Conservation (phyloP, 2,113 vertebrate genomes). For the Pleuronectes platessa region DNA sequence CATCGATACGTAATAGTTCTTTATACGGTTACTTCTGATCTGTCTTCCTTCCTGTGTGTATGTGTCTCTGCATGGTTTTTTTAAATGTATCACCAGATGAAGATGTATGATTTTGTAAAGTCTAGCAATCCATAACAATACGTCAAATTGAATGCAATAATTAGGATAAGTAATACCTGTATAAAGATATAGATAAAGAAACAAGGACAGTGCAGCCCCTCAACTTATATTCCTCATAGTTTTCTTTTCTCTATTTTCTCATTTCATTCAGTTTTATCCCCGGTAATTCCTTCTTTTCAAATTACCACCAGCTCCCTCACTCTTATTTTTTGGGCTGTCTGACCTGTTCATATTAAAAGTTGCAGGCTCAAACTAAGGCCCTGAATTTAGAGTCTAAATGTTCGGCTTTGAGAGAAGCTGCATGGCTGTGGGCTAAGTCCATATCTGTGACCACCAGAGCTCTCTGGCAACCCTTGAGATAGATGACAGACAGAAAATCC, state of each 20-base stretch:
- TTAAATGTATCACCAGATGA: no score
- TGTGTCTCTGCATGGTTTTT: no score
- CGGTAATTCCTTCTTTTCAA: background rate
- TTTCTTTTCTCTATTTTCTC: conserved; percentile 11
- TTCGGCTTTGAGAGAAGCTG: conserved; percentile 34
- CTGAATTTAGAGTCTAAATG: conserved; percentile 43
- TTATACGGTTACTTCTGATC: no score
- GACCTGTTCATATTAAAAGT: conserved; percentile 39
- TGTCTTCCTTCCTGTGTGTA: no score
- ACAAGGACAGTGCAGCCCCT: background rate
- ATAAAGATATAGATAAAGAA: background rate
- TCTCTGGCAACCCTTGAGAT: conserved; percentile 48
- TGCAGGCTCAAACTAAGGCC: conserved; percentile 28
- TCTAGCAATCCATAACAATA: no score
- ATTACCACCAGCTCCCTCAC: background rate
- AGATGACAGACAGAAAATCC: conserved; percentile 51
- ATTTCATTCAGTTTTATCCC: conserved; percentile 21
- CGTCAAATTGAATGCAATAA: no score
- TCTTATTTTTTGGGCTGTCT: background rate
- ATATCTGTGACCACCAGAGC: conserved; percentile 73
- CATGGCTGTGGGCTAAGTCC: conserved; percentile 53
- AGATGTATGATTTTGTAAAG: no score
- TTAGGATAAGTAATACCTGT: no score
- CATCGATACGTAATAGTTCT: no score
- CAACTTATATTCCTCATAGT: background rate